Conservation (phyloP, 2,113 vertebrate species). For the mouse (Mus musculus) region GRCm39 chr11:17710501-17711000, state of each 20-base stretch:
- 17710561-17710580: constrained; percentile 74
- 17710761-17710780: background rate
- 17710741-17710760: background rate
- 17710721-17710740: background rate
- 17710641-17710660: constrained; percentile 36
- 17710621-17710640: constrained; percentile 65
- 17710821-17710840: background rate
- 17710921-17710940: accelerated
- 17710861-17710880: background rate
- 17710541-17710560: constrained; percentile 63
- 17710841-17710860: background rate
- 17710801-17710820: too few species aligned
- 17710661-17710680: constrained; percentile 39
- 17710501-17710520: constrained; percentile 63
- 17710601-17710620: constrained; percentile 69
- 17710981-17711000: background rate
- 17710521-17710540: constrained; percentile 33
- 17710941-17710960: background rate
- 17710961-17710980: background rate
- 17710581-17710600: constrained; percentile 73
- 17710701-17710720: constrained; percentile 47
- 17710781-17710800: background rate
- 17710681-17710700: constrained; percentile 36
- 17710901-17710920: background rate
- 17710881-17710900: background rate